Evolutionary conservation across 2,888 invertebrate genomes (phyloP).

Genomic region (Agrochola circellaris): DNA sequence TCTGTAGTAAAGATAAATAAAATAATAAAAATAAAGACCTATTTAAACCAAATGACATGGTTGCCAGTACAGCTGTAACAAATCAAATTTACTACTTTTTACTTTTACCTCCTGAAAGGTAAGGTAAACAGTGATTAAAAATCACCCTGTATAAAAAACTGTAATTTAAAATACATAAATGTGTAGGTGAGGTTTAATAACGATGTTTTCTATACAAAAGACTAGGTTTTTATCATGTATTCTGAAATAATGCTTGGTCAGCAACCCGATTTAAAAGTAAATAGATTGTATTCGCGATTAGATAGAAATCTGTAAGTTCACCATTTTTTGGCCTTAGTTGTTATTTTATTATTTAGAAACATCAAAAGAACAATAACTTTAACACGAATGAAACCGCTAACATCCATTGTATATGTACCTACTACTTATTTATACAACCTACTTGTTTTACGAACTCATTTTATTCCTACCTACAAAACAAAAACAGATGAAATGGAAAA

Average conservation of each 20-base stretch:
- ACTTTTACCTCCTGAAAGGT: too few species aligned
- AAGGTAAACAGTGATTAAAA: too few species aligned
- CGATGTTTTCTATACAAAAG: background rate
- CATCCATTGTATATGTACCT: background rate
- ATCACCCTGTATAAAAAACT: background rate
- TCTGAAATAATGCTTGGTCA: background rate
- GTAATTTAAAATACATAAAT: background rate
- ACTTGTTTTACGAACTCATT: constrained; percentile 4
- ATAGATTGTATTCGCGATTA: background rate
- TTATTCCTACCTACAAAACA: constrained; percentile 23
- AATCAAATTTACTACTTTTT: too few species aligned
- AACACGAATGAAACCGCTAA: constrained; percentile 1
- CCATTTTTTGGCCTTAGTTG: background rate
- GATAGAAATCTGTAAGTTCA: background rate
- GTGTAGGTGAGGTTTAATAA: background rate
- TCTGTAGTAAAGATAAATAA: too few species aligned
- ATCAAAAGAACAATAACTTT: too few species aligned
- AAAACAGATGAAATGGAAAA: constrained; percentile 43
- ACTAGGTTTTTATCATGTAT: background rate
- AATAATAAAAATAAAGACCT: too few species aligned
- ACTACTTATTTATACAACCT: background rate
- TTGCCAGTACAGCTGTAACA: too few species aligned
- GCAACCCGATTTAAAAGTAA: background rate
- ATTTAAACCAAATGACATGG: too few species aligned
- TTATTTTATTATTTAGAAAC: background rate